phyloP scores from a whole-genome alignment of 2,113 vertebrate genomes.

The Pavo muticus region DNA sequence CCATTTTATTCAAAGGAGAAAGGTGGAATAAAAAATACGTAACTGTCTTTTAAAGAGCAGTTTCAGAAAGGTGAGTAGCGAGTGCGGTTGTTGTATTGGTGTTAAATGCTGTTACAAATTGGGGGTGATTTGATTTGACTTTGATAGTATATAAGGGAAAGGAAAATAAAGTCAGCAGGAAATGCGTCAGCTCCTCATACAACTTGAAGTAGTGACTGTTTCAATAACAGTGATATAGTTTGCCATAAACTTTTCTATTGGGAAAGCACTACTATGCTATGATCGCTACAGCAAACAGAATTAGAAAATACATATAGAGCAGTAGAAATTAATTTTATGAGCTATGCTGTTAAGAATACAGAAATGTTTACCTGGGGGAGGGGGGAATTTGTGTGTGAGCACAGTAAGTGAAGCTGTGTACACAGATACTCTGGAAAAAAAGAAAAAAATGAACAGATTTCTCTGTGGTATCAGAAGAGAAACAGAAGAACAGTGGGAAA shows the following conservation, averaged over 20 bases:
- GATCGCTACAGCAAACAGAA: constrained; percentile 32
- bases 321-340: constrained; percentile 33
- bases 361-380: neutral
- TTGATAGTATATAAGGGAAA: constrained; percentile 39
- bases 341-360: neutral
- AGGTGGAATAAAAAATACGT: neutral
- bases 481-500: neutral
- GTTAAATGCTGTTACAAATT: constrained; percentile 42
- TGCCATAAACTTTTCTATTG: constrained; percentile 37
- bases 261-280: constrained; percentile 5
- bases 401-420: neutral
- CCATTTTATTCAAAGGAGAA: neutral
- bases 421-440: neutral
- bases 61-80: neutral
- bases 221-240: constrained; percentile 30
- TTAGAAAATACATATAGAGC: neutral
- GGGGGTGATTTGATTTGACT: constrained; percentile 34
- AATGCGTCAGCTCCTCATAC: constrained; percentile 42
- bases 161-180: constrained; percentile 50
- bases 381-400: neutral
- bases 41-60: neutral
- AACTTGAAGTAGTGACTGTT: constrained; percentile 40
- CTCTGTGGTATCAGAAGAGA: neutral
- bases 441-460: neutral
- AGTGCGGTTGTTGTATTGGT: constrained; percentile 11